These are phyloP conservation scores for Lithosia quadra DNA, from an alignment of 2,888 invertebrate genomes.

Conservation along the genomic window DNA sequence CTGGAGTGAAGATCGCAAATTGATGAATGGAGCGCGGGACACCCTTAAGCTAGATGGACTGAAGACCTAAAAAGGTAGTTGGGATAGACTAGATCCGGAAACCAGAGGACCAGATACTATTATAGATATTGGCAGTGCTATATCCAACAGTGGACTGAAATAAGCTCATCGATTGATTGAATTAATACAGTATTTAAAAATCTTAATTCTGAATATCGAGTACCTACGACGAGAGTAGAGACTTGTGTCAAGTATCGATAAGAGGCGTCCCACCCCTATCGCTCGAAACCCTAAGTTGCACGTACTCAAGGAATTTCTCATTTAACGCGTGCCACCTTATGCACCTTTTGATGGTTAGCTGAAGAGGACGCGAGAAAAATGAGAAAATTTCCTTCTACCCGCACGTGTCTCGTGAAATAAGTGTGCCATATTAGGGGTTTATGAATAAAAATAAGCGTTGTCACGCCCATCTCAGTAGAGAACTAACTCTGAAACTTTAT, in stretches of 20 bases:
- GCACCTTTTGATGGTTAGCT: conserved; percentile 54
- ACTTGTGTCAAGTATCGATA: conserved; percentile 29
- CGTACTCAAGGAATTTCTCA: conserved; percentile 77
- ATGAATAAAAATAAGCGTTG: background rate
- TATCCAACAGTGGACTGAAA: background rate
- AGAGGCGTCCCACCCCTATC: conserved; percentile 50
- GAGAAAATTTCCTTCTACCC: conserved; percentile 35
- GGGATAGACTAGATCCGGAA: background rate
- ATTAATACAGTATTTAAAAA: background rate
- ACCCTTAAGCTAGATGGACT: background rate
- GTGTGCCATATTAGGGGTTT: background rate
- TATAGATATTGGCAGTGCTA: too few relatives aligned
- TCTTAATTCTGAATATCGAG: conserved; percentile 6
- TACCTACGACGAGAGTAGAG: too few relatives aligned
- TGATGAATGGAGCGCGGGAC: background rate
- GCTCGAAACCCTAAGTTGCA: conserved; percentile 46
- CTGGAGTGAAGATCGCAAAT: background rate
- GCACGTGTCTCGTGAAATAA: conserved; percentile 24
- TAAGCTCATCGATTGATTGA: background rate
- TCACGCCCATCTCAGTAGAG: background rate
- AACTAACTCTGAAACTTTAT: background rate
- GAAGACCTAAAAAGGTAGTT: background rate
- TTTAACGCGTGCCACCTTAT: conserved; percentile 67
- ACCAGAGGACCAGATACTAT: background rate
- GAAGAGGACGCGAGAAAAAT: conserved; percentile 36